Evolutionary conservation across 1,140 invertebrate genomes (phyloP), one percentile per base, ranked within the genome.

Genomic region (Rhopalosiphum maidis): DNA sequence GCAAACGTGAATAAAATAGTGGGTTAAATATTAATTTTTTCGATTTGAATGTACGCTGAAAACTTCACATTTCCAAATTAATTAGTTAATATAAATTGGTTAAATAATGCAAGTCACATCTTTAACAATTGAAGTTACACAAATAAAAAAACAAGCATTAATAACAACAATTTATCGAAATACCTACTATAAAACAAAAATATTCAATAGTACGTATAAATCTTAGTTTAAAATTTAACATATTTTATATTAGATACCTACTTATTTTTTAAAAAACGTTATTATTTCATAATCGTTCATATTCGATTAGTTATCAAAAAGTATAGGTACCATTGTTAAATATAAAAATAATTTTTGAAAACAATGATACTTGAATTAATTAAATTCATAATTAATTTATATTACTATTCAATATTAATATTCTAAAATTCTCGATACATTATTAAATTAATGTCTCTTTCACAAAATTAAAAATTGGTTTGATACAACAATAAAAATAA

Each of bases 1-100:
- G 82, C 82, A 83, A 83, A 54, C 46, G 91, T 86, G 77, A 93
- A 93, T 85, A 86, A 93, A 86, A 93, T 41, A 86, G 35, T 22
- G 48, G 23, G 48, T 41, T 41, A 21, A 46, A 82, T 91, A 48
- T 48, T 82, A 48, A 82, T 82, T 91, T 77, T 83, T 83, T 83
- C 37, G 82, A 77, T 51, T 77, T 30, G 9, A n/a, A 90, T 90
- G 23, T 77, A 48, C 60, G 6, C 6, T 60, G 35, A 41, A 30
- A 25, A 90, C 7, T 68, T 60, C 54, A 68, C 18, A 68, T n/a
- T 90, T 68, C 21, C 15, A 68, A 68, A 90, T 46, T 68, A 90
- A 90, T 68, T 60, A 43, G 54, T 37, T 41, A 60, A 55, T 30
- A 89, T 51, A 89, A 90, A 60, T 68, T 89, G 54, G 25, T 90